Evolutionary conservation across 1,140 invertebrate genomes (phyloP), one percentile per base, ranked within the genome.

Genomic region (Mylabris phalerata): DNA sequence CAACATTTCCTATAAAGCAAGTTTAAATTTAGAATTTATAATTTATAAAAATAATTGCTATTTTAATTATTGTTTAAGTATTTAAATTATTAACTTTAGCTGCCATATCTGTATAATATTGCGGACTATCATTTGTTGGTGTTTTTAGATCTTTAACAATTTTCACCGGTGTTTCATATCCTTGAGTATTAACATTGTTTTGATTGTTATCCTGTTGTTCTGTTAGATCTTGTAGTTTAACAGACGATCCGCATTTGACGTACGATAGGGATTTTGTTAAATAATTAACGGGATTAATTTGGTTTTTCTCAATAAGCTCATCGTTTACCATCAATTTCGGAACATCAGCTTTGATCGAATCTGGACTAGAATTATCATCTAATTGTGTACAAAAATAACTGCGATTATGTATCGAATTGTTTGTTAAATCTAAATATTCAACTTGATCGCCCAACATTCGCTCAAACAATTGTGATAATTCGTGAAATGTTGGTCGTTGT

Each of bases 401-500:
- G 54, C 78, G 76, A 75, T 86, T 86, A 46, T 80, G 77, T 47
- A 85, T 80, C 19, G 79, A 78, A 50, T 80, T 74, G 27, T 80
- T 75, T 62, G 82, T 81, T 24, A 86, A 71, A 64, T 88, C 83
- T 44, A 88, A 76, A 63, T 89, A 89, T 56, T 88, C 85, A 27
- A 83, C 79, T 61, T 85, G 85, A 64, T 86, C 87, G 64, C 84
- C 82, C 19, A 90, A 70, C 75, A 90, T 81, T 55, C 77, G 78
- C 61, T 80, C 88, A 78, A 80, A 90, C 61, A 76, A 78, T 25
- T 63, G 76, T 43, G 75, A 81, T 57, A 90, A 71, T 50, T 85
- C 81, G 57, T 81, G 82, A 71, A 94, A 95, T 10, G 84, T 85
- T 10, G 91, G 90, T 57, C 92, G 75, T 59, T 85, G 77, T 55